phyloP scores from a whole-genome alignment of 2,888 invertebrate genomes.

The Iselma pallidipennis region DNA sequence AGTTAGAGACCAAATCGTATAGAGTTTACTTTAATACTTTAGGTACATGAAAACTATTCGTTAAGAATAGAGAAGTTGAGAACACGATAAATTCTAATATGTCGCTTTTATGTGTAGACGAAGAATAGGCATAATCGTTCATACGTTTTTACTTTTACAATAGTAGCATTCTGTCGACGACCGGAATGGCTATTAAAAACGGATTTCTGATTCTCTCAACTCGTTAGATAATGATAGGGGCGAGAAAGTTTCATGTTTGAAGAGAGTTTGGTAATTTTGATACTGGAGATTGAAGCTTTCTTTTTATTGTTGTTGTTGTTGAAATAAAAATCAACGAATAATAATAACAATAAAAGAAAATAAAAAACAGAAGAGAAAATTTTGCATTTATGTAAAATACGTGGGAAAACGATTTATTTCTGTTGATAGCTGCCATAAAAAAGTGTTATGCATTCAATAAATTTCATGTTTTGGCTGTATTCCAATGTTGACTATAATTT shows the following conservation, averaged over 20 bases:
- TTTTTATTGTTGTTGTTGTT: neutral
- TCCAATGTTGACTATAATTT: conserved; percentile 24
- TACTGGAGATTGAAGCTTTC: neutral
- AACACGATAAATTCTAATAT: too few relatives aligned
- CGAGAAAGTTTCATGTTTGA: neutral
- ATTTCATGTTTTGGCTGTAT: conserved; percentile 22
- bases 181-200: conserved; percentile 13
- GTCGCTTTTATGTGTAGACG: too few relatives aligned
- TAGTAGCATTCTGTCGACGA: conserved; percentile 7
- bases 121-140: too few relatives aligned
- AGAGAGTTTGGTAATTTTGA: neutral
- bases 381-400: conserved; percentile 9
- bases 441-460: conserved; percentile 27
- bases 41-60: conserved; percentile 9
- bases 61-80: too few relatives aligned
- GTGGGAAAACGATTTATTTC: conserved; percentile 23
- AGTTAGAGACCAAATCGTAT: conserved; percentile 14
- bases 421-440: conserved; percentile 23
- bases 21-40: too few relatives aligned
- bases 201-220: conserved; percentile 8
- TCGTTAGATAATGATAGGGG: conserved; percentile 8
- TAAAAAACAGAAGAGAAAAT: neutral
- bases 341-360: neutral
- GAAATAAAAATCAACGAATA: neutral
- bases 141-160: too few relatives aligned